These are phyloP conservation scores for Sinocyclocheilus rhinocerous DNA, from an alignment of 2,113 vertebrate species.

Conservation along the genomic window DNA sequence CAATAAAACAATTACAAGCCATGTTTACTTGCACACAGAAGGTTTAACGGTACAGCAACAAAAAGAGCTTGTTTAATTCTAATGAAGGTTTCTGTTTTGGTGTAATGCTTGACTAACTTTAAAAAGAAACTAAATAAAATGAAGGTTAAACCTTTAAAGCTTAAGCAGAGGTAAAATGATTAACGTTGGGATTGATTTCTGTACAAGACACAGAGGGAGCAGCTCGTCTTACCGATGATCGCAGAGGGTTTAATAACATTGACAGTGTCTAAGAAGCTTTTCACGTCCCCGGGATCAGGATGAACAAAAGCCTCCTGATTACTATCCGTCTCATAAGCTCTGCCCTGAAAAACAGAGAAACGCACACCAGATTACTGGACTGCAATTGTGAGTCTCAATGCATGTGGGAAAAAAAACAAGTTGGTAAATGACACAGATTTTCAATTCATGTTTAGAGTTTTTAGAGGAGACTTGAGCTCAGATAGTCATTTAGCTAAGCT, in stretches of 20 bases:
- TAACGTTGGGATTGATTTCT: background rate
- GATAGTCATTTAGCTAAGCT: background rate
- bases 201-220: background rate
- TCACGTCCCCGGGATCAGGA: conserved; percentile 76
- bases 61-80: background rate
- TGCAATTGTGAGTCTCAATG: background rate
- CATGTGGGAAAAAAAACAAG: background rate
- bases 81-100: background rate
- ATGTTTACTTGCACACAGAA: background rate
- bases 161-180: background rate
- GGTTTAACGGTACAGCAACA: background rate
- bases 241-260: conserved; percentile 87
- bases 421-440: background rate
- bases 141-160: background rate
- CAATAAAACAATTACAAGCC: background rate
- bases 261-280: conserved; percentile 89
- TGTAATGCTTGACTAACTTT: background rate
- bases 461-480: background rate
- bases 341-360: conserved; percentile 73
- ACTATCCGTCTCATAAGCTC: conserved; percentile 76
- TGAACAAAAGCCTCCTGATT: conserved; percentile 90
- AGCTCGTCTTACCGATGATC: conserved; percentile 84
- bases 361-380: background rate
- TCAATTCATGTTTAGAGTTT: background rate
- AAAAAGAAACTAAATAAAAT: background rate